phyloP scores from a whole-genome alignment of 2,113 vertebrate genomes.

The Ammodramus savannarum region DNA sequence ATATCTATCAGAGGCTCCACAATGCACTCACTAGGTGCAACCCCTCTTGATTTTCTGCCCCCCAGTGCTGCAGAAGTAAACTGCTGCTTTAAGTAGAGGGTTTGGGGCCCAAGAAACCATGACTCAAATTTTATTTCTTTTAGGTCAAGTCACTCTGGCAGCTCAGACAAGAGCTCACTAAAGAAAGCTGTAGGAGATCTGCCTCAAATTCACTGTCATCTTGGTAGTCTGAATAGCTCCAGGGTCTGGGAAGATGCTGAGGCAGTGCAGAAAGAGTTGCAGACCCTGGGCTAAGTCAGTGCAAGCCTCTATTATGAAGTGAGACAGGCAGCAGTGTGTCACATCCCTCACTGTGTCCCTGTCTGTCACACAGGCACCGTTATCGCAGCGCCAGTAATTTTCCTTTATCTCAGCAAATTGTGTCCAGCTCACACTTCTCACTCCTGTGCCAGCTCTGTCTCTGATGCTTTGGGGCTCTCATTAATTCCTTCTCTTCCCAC shows the following conservation, averaged over 20 bases:
- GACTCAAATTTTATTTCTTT: background rate
- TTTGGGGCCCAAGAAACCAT: background rate
- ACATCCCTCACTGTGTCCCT: background rate
- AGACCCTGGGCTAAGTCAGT: background rate
- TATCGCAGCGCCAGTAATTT: background rate
- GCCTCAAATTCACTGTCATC: background rate
- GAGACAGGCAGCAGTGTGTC: background rate
- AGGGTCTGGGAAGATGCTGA: background rate
- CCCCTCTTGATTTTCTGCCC: background rate
- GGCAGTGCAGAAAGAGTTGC: background rate
- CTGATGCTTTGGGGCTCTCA: background rate
- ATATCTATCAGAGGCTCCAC: background rate
- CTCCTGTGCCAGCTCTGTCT: background rate
- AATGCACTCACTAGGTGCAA: background rate
- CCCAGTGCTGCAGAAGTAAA: background rate
- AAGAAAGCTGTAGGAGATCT: background rate
- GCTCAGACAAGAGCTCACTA: background rate
- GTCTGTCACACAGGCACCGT: background rate
- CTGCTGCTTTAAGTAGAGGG: background rate
- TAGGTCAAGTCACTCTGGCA: background rate
- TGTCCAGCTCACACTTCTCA: background rate
- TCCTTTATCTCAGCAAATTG: conserved; percentile 8
- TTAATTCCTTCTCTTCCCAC: background rate
- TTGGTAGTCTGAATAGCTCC: background rate
- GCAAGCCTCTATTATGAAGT: fast-evolving